These are phyloP conservation scores for Caranx melampygus DNA, from an alignment of 2,113 vertebrate species.

Conservation along the genomic window DNA sequence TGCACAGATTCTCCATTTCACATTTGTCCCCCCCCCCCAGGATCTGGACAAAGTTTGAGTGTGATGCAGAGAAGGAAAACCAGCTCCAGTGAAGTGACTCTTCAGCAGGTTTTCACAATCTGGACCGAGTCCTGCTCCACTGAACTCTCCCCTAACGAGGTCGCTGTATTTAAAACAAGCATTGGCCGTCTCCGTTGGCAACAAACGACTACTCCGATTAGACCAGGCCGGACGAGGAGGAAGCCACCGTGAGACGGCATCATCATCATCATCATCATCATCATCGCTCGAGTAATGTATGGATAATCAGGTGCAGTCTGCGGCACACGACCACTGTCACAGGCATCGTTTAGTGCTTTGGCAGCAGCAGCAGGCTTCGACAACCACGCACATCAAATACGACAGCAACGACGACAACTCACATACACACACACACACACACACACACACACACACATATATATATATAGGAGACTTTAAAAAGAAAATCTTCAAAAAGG, in stretches of 20 bases:
- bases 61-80: neutral
- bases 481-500: constrained; percentile 49
- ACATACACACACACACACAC: constrained; percentile 19
- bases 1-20: neutral
- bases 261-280: neutral
- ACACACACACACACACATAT: constrained; percentile 7
- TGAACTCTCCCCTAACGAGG: constrained; percentile 5
- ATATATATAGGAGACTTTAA: constrained; percentile 20
- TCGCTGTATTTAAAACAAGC: constrained; percentile 20
- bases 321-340: constrained; percentile 31
- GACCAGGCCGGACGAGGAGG: constrained; percentile 17
- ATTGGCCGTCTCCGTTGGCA: constrained; percentile 11
- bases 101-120: neutral
- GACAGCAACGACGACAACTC: constrained; percentile 8
- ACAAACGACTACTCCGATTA: constrained; percentile 4
- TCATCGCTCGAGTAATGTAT: constrained; percentile 9
- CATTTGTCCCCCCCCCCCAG: neutral
- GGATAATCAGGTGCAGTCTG: constrained; percentile 28
- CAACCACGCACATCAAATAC: constrained; percentile 47
- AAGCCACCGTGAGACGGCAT: neutral
- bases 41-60: neutral
- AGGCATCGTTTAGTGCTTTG: constrained; percentile 52
- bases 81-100: neutral
- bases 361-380: constrained; percentile 68
- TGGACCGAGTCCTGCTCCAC: neutral